Percentiles rank a stretch among this genome's conserved stretches.
These are phyloP conservation scores for Bombyx huttoni DNA, from an alignment of 2,888 invertebrate species.

Conservation along the genomic window DNA sequence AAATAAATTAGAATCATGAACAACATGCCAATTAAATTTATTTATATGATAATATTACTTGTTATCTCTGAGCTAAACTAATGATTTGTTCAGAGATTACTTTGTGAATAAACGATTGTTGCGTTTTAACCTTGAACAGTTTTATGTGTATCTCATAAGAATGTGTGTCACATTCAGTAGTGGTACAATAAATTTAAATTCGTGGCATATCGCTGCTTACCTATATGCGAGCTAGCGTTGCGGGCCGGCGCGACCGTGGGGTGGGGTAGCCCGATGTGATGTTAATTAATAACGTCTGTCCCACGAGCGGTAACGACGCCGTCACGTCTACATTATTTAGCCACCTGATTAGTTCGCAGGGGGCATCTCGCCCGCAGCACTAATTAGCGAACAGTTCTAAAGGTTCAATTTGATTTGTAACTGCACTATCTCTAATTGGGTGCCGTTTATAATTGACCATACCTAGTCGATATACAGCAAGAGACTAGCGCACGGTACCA, in stretches of 20 bases:
- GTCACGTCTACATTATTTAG: slow-evolving; percentile 70
- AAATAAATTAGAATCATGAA: background rate
- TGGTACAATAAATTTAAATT: background rate
- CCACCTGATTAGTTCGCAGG: slow-evolving; percentile 67
- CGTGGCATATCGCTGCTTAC: slow-evolving; percentile 8
- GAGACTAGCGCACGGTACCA: slow-evolving; percentile 20
- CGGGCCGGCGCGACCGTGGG: slow-evolving; percentile 3
- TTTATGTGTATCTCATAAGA: background rate
- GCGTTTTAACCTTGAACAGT: background rate
- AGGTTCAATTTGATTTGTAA: slow-evolving; percentile 59
- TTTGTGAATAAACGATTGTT: background rate
- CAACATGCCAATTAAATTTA: background rate
- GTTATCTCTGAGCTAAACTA: background rate
- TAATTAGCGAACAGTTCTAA: slow-evolving; percentile 55
- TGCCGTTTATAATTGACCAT: slow-evolving; percentile 52
- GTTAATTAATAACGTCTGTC: slow-evolving; percentile 71
- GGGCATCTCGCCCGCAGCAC: slow-evolving; percentile 51
- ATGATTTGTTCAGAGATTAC: background rate
- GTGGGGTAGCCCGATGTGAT: slow-evolving; percentile 42
- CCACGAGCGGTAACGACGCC: slow-evolving; percentile 64
- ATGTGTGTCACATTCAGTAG: background rate
- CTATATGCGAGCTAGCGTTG: slow-evolving; percentile 8
- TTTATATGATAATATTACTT: background rate
- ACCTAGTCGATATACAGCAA: slow-evolving; percentile 32
- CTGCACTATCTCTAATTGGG: slow-evolving; percentile 63